Base-by-base conservation (phyloP, 1,140 invertebrate genomes). In the Diabrotica undecimpunctata region DNA sequence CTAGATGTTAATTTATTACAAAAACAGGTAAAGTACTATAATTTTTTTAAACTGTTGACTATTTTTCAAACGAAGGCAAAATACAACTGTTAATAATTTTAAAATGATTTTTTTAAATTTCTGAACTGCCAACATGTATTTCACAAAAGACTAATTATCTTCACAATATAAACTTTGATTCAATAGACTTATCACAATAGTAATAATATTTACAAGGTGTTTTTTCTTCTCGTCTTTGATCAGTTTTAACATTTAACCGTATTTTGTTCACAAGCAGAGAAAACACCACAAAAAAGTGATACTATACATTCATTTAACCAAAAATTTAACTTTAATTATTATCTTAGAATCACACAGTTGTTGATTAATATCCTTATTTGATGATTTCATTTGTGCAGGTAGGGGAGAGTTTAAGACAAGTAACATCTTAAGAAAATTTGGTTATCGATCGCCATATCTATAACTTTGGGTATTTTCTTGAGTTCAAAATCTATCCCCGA, bases 121-220 rank as follows among this genome's bases (percentile, higher is more conserved):
- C 65, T 66, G 61, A 60, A 66, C 64, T 65, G 64, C 64, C 66
- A 68, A 70, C 67, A 70, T 65, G 60, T 60, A 60, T 66, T 66
- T 62, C 64, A 56, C 37, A 63, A 70, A 67, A 66, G 37, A 62
- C 54, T 60, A 64, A 63, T 66, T 50, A 50, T 64, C 39, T 54
- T 66, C 62, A 63, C 65, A 70, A 65, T 70, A 70, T 64, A 70
- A 70, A 70, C 69, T 66, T 36, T 67, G 65, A 65, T 70, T 66
- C 65, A 60, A 68, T 68, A 70, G 61, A 58, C 67, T 65, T 69
- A 71, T 71, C 70, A 71, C 70, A 71, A 66, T 71, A 69, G 64
- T 65, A 70, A 65, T 65, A 64, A 66, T 66, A 71, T 69, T 69
- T 67, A 71, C 70, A 69, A 52, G 57, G 63, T 25, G 14, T 50